Conservation (phyloP, 2,888 invertebrate genomes). For the Caenorhabditis imperialis region DNA sequence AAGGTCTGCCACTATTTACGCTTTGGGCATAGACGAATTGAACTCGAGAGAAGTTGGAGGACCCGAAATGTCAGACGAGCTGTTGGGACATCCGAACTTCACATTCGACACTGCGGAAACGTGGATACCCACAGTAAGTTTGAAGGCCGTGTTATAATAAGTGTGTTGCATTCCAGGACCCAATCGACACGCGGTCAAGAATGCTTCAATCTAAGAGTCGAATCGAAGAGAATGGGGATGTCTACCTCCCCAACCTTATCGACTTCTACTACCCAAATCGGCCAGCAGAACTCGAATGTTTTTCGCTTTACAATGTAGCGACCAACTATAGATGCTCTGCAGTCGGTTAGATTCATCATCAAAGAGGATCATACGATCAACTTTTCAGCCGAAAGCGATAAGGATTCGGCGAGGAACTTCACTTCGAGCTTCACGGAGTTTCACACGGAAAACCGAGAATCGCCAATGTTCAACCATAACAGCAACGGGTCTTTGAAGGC, state of each 20-base stretch:
- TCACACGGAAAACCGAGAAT: too few relatives aligned
- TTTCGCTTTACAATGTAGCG: not conserved
- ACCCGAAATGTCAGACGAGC: not conserved
- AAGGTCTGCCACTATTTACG: constrained; percentile 1
- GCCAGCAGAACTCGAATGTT: not conserved
- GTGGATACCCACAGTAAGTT: constrained; percentile 7
- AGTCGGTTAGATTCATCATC: not conserved
- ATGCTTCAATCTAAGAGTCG: not conserved
- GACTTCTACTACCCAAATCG: not conserved
- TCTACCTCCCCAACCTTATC: not conserved
- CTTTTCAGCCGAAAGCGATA: not conserved
- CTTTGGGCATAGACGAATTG: not conserved
- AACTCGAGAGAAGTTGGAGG: constrained; percentile 4
- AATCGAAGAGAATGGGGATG: not conserved
- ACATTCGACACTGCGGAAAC: constrained; percentile 3
- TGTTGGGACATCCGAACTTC: not conserved
- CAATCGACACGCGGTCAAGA: not conserved
- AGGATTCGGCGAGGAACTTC: not conserved
- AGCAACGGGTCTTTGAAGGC: too few relatives aligned
- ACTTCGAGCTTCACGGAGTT: too few relatives aligned
- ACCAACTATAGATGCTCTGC: not conserved
- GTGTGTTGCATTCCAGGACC: too few relatives aligned
- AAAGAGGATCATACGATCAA: not conserved
- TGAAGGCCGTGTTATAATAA: too few relatives aligned
- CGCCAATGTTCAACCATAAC: too few relatives aligned